Conservation (phyloP, 2,888 invertebrate genomes). For the Autographa gamma region DNA sequence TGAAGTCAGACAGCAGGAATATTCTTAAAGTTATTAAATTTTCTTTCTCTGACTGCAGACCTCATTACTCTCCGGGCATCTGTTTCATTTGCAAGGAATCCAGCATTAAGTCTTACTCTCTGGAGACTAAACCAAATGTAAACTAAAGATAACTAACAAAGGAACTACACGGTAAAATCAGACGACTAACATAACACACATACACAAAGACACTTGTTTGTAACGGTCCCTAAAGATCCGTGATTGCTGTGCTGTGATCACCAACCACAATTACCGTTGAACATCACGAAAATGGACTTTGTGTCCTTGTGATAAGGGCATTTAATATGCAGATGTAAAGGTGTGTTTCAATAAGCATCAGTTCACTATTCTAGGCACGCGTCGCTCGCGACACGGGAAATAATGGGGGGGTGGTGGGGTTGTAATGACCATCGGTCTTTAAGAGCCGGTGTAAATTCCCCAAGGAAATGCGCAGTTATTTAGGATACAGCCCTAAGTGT, state of each 20-base stretch:
- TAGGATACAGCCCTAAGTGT: conserved; percentile 51
- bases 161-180: conserved; percentile 42
- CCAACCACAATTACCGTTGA: conserved; percentile 36
- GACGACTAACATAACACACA: conserved; percentile 49
- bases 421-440: conserved; percentile 66
- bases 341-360: conserved; percentile 68
- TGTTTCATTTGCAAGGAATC: conserved; percentile 15
- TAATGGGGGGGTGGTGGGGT: conserved; percentile 62
- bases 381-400: conserved; percentile 70
- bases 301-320: conserved; percentile 8
- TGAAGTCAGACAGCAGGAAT: conserved; percentile 15
- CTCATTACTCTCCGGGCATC: conserved; percentile 40
- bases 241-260: conserved; percentile 65
- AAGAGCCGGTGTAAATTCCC: conserved; percentile 60
- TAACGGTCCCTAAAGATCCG: conserved; percentile 68
- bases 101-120: conserved; percentile 13
- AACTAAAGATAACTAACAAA: conserved; percentile 55
- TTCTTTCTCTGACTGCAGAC: conserved; percentile 16
- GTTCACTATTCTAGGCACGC: conserved; percentile 73
- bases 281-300: conserved; percentile 47
- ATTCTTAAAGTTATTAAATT: conserved; percentile 36
- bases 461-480: conserved; percentile 56
- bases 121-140: conserved; percentile 37
- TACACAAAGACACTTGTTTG: conserved; percentile 66
- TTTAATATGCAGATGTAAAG: conserved; percentile 41